These are phyloP conservation scores for Phortica okadai DNA, from an alignment of 2,888 invertebrate genomes.

Conservation along the genomic window DNA sequence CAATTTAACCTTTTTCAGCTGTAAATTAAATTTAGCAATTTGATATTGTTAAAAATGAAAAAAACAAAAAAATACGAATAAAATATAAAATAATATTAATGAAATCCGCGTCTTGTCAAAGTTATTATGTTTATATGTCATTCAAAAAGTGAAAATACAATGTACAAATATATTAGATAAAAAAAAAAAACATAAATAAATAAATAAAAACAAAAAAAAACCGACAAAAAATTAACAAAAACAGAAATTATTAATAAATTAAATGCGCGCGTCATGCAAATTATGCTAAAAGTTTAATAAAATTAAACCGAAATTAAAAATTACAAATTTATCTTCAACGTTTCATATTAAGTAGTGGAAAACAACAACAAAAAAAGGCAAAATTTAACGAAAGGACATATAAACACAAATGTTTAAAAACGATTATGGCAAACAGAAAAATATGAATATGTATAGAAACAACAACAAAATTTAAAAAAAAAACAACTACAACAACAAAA, in stretches of 20 bases:
- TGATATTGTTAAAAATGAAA: conserved; percentile 55
- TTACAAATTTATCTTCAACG: conserved; percentile 66
- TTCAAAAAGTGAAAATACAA: conserved; percentile 63
- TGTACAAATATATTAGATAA: conserved; percentile 66
- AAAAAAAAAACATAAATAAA: conserved; percentile 34
- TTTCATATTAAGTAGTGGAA: conserved; percentile 69
- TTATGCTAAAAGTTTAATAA: conserved; percentile 60
- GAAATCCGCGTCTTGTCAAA: conserved; percentile 69
- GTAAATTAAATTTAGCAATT: conserved; percentile 42
- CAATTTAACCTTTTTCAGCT: conserved; percentile 47
- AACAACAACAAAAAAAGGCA: conserved; percentile 41
- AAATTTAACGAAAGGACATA: conserved; percentile 26
- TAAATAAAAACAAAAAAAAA: conserved; percentile 31
- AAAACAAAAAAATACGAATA: conserved; percentile 40
- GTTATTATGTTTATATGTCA: conserved; percentile 52
- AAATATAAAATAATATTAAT: conserved; percentile 32
- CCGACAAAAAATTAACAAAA: conserved; percentile 16
- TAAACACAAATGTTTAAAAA: conserved; percentile 53
- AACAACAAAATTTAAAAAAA: conserved; percentile 33
- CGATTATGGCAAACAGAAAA: conserved; percentile 25
- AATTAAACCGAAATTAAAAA: conserved; percentile 59
- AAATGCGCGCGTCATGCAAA: neutral
- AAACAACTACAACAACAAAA: conserved; percentile 54
- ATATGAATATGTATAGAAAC: conserved; percentile 58
- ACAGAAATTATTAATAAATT: conserved; percentile 13